A percentile compares a stretch with the other conserved stretches of the same genome.
phyloP scores from a whole-genome alignment of 2,113 vertebrate genomes.

The Varanus salvator region DNA sequence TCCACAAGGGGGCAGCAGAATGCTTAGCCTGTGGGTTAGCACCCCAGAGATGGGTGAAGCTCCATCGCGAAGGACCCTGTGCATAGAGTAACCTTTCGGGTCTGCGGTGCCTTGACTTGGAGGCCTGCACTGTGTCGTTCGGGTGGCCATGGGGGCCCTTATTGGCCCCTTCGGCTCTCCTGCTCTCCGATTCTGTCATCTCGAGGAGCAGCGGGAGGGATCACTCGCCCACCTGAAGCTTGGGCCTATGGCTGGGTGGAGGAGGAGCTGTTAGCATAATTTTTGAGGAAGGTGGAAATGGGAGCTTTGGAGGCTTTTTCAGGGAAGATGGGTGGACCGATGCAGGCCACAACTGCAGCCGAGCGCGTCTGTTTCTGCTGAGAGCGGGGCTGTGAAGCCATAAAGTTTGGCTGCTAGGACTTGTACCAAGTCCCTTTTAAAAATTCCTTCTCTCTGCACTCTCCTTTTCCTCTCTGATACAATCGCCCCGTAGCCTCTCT shows the following conservation, averaged over 20 bases:
- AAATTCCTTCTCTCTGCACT: background rate
- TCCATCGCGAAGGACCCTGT: background rate
- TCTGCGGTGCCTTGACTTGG: background rate
- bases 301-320: accelerated
- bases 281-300: background rate
- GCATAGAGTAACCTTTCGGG: background rate
- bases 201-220: background rate
- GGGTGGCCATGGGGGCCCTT: too few species aligned
- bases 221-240: background rate
- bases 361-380: background rate
- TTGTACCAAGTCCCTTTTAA: constrained; percentile 32
- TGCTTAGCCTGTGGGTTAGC: background rate
- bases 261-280: too few species aligned
- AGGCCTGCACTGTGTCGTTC: too few species aligned
- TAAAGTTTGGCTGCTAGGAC: background rate
- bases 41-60: background rate
- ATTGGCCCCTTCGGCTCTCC: too few species aligned
- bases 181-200: too few species aligned
- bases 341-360: background rate
- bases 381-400: background rate
- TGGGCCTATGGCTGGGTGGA: too few species aligned
- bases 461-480: constrained; percentile 32
- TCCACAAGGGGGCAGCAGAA: constrained; percentile 74
- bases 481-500: constrained; percentile 26
- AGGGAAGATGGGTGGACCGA: background rate